Percentiles rank a stretch among this genome's conserved stretches.
Conservation (phyloP, 1,140 invertebrate genomes). For the Eciton burchellii region DNA sequence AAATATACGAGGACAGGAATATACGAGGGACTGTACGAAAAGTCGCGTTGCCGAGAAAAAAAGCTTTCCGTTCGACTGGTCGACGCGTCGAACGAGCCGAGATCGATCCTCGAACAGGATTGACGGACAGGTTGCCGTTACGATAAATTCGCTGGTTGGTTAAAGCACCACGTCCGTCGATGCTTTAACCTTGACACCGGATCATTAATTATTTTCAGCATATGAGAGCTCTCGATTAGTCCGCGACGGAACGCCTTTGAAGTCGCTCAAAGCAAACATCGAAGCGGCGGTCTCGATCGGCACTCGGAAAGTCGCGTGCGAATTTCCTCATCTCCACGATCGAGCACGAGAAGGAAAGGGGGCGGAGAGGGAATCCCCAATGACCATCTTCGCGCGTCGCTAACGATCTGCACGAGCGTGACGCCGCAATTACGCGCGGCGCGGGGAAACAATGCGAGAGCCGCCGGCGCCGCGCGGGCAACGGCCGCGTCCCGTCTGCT, state of each 20-base stretch:
- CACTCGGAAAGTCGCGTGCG: too few species aligned
- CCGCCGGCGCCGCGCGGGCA: constrained; percentile 4
- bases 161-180: too few species aligned
- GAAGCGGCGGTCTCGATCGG: not conserved
- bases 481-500: constrained; percentile 41
- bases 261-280: not conserved
- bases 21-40: not conserved
- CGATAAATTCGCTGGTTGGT: too few species aligned
- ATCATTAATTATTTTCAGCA: too few species aligned
- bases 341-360: not conserved
- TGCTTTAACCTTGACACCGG: too few species aligned
- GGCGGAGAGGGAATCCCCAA: constrained; percentile 5
- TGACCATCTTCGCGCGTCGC: constrained; percentile 23
- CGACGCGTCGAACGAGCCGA: too few species aligned
- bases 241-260: too few species aligned
- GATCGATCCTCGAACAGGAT: too few species aligned
- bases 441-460: constrained; percentile 45
- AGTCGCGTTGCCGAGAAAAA: too few species aligned
- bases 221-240: too few species aligned
- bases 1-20: not conserved
- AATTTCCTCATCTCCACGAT: not conserved
- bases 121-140: too few species aligned
- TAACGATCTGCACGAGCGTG: constrained; percentile 49
- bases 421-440: constrained; percentile 37
- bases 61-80: too few species aligned